Percentiles rank a stretch among this genome's conserved stretches.
Evolutionary conservation across 2,888 invertebrate species (phyloP).

Genomic region (Caenorhabditis sp.): DNA sequence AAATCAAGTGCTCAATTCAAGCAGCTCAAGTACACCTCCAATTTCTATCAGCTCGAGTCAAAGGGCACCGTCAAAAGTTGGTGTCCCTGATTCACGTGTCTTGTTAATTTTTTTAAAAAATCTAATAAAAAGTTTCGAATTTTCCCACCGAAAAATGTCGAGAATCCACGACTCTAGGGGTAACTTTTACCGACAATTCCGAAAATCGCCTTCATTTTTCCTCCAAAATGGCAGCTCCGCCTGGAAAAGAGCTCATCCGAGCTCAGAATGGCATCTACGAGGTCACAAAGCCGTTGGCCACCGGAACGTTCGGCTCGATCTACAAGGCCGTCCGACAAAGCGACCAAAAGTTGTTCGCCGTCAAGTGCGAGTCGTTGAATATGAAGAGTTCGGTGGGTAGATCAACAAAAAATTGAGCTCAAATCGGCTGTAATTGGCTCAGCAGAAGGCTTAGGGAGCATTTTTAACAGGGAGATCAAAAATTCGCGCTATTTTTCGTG

Average conservation of each 20-base stretch:
- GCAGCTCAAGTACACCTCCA: constrained; percentile 37
- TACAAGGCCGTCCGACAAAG: constrained; percentile 58
- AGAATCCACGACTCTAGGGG: no score
- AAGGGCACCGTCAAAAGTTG: constrained; percentile 15
- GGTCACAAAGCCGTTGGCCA: constrained; percentile 62
- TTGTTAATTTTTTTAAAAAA: not conserved
- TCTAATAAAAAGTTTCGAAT: not conserved
- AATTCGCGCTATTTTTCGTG: no score
- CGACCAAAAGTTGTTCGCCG: constrained; percentile 61
- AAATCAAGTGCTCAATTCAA: constrained; percentile 36
- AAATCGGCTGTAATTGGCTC: not conserved
- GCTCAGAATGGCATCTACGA: constrained; percentile 65
- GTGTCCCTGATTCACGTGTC: constrained; percentile 6
- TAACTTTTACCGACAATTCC: not conserved
- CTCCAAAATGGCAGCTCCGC: constrained; percentile 7
- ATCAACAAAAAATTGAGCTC: not conserved
- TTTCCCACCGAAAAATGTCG: not conserved
- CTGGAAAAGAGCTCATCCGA: constrained; percentile 56
- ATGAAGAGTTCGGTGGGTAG: constrained; percentile 62
- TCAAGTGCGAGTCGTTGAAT: constrained; percentile 64
- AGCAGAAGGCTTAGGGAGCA: no score
- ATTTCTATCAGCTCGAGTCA: constrained; percentile 45
- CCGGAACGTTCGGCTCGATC: constrained; percentile 65
- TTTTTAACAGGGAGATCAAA: no score
- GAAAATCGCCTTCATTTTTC: not conserved